Evolutionary conservation across 2,797 vertebrate species (phyloP), one percentile per base, ranked within the genome.

Genomic region (Gambusia yucatana): DNA sequence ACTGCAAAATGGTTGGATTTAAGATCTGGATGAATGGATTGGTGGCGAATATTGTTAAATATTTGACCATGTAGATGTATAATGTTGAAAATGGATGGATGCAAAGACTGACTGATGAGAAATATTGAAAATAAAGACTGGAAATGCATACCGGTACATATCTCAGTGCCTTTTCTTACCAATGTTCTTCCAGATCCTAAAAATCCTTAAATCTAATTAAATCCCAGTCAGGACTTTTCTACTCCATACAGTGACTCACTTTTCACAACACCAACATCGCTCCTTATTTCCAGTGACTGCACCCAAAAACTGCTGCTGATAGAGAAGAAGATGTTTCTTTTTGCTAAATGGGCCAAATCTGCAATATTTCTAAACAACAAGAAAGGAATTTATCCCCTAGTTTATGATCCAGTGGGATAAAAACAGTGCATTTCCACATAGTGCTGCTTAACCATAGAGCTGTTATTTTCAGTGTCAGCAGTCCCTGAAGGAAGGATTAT

Each of bases 401-500:
- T 89, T 81, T 87, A 39, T 82, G 80, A 86, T 85, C 52, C 73
- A 73, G 72, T 65, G 65, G 80, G 90, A 89, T 89, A 80, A 88
- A 69, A 81, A 44, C 30, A 28, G 44, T 61, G 63, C 77, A 43
- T 84, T 86, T 87, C 76, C 77, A 61, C 82, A 83, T 73, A 70
- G 70, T 63, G 72, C 78, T 77, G 80, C 81, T 90, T 82, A 65
- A 82, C 84, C 82, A 77, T 87, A 59, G 89, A 83, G 86, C 82
- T 77, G 76, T 83, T 85, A 84, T 89, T 88, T 86, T 84, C 79
- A 44, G 84, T 82, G 83, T 91, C 81, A 88, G 78, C 30, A 43
- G 69, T 88, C 90, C 89, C 90, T 85, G 79, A 84, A 83, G 90
- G 86, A 70, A 72, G 81, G 83, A 89, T 88, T 85, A 91, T 82